Percentiles rank a stretch among this genome's conserved stretches.
Evolutionary conservation across 2,888 invertebrate genomes (phyloP).

Genomic region (Chamaedrilus cognettii): DNA sequence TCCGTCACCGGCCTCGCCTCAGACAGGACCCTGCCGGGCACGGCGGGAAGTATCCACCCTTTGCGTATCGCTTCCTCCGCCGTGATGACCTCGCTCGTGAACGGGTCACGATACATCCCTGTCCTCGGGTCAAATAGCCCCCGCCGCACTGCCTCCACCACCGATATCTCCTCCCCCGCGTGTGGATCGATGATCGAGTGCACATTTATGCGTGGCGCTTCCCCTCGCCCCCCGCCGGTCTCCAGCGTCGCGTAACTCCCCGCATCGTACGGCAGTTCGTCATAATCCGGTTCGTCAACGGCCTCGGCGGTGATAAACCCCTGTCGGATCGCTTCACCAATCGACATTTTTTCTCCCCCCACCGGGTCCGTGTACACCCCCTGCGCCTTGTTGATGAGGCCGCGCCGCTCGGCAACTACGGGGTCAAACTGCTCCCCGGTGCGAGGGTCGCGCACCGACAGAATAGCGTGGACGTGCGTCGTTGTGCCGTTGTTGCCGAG

Average conservation of each 20-base stretch:
- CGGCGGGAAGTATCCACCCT: conserved; percentile 70
- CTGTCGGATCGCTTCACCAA: conserved; percentile 34
- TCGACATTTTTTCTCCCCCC: conserved; percentile 74
- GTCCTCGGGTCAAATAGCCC: conserved; percentile 77
- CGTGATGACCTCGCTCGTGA: conserved; percentile 70
- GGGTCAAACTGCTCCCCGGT: conserved; percentile 32
- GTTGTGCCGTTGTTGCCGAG: conserved; percentile 19
- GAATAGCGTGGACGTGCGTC: conserved; percentile 35
- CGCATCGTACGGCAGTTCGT: conserved; percentile 40
- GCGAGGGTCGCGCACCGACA: conserved; percentile 33
- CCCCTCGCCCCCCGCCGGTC: conserved; percentile 26
- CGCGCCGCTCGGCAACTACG: conserved; percentile 39
- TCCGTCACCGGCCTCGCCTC: conserved; percentile 31
- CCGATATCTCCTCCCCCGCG: conserved; percentile 75
- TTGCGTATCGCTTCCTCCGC: conserved; percentile 81
- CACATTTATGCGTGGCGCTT: conserved; percentile 28
- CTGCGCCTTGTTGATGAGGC: conserved; percentile 37
- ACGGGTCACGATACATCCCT: conserved; percentile 69
- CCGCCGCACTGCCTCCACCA: conserved; percentile 89
- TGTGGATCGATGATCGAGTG: conserved; percentile 67
- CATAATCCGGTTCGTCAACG: conserved; percentile 39
- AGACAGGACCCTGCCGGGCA: background rate
- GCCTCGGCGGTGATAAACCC: conserved; percentile 35
- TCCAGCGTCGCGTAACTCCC: conserved; percentile 37
- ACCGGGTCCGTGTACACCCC: conserved; percentile 67